These are phyloP conservation scores for Dreissena rostriformis DNA, from an alignment of 1,140 invertebrate genomes.

Conservation along the genomic window DNA sequence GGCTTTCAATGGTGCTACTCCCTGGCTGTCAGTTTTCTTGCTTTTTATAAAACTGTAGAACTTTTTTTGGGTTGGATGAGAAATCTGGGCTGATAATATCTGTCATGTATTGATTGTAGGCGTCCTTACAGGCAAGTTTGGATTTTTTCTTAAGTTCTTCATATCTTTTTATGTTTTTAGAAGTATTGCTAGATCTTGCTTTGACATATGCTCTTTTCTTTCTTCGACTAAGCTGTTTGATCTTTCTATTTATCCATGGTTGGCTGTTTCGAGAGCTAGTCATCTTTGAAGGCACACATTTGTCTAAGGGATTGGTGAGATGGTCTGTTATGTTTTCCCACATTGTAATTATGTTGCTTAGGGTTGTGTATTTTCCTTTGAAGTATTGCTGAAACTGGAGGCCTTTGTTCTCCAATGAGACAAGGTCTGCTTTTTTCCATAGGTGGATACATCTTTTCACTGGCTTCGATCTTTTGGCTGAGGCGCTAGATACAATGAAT, in stretches of 20 bases:
- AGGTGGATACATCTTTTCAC: conserved; percentile 12
- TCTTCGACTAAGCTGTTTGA: conserved; percentile 8
- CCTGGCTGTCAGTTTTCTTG: conserved; percentile 30
- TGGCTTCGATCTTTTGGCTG: conserved; percentile 23
- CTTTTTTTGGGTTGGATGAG: conserved; percentile 9
- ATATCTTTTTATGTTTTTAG: conserved; percentile 19
- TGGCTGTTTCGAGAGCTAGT: conserved; percentile 14
- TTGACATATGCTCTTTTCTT: conserved; percentile 13
- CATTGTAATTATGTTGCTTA: conserved; percentile 22
- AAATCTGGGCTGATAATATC: conserved; percentile 23
- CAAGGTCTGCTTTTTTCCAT: conserved; percentile 38
- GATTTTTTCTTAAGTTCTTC: conserved; percentile 15
- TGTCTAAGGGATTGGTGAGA: not conserved
- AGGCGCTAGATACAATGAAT: conserved; percentile 26
- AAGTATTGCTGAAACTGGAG: not conserved
- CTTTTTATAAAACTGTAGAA: conserved; percentile 35
- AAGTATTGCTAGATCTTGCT: conserved; percentile 3
- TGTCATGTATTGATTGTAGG: conserved; percentile 11
- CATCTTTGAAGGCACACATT: conserved; percentile 26
- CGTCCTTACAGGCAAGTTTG: not conserved
- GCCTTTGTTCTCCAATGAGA: not conserved
- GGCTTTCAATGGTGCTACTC: conserved; percentile 25
- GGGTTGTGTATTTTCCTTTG: not conserved
- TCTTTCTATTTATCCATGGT: conserved; percentile 32
- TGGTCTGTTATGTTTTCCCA: conserved; percentile 5